These are phyloP conservation scores for Clarias gariepinus DNA, from an alignment of 2,113 vertebrate genomes.

Conservation along the genomic window DNA sequence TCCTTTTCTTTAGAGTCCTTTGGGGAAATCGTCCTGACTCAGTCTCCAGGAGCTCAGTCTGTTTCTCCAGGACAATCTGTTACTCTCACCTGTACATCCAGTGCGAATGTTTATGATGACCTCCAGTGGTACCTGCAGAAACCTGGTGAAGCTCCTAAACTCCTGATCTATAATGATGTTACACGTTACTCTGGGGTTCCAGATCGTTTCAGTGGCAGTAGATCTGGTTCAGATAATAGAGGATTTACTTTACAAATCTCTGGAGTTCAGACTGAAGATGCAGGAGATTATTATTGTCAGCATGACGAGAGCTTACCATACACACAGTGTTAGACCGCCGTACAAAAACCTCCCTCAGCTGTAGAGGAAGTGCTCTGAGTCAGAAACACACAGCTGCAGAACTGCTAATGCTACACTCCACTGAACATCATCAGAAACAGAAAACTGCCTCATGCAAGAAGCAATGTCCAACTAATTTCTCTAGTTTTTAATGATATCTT, in stretches of 20 bases:
- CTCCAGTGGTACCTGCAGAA: background rate
- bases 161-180: background rate
- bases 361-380: background rate
- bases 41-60: too few species aligned
- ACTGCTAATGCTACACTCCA: too few species aligned
- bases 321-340: background rate
- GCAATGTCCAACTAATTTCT: too few species aligned
- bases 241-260: background rate
- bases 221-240: background rate
- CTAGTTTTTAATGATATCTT: too few species aligned
- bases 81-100: background rate
- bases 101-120: background rate
- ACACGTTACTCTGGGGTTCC: background rate
- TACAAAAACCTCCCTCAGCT: conserved; percentile 5
- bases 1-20: too few species aligned
- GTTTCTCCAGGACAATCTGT: too few species aligned
- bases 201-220: conserved; percentile 2
- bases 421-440: too few species aligned
- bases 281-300: conserved; percentile 8
- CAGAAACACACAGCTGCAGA: too few species aligned
- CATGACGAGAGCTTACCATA: background rate
- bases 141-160: conserved; percentile 11
- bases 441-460: too few species aligned
- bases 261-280: conserved; percentile 1
- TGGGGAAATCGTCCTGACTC: too few species aligned